Conservation (phyloP, 2,797 vertebrate genomes). For the Hirundo rustica region DNA sequence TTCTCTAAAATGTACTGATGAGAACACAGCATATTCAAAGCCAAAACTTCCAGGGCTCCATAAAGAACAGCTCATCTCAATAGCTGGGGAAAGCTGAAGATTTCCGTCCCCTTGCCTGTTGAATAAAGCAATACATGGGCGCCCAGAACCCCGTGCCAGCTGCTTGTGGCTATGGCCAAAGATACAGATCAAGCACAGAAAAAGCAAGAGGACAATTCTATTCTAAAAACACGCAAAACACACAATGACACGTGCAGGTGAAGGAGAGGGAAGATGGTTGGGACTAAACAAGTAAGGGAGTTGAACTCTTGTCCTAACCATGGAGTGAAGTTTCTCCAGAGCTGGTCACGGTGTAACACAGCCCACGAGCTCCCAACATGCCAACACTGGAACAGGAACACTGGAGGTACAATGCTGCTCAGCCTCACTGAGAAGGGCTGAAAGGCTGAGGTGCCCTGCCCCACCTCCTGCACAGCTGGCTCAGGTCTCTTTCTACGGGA, state of each 20-base stretch:
- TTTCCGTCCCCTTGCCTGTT: background rate
- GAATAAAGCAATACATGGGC: background rate
- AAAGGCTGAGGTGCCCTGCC: background rate
- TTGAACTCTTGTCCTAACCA: background rate
- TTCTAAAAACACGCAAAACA: background rate
- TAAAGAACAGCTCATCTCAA: background rate
- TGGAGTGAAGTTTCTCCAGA: background rate
- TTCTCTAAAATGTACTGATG: background rate
- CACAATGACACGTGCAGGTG: background rate
- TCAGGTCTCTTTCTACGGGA: background rate
- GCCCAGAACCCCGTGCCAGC: background rate
- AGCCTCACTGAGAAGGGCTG: background rate
- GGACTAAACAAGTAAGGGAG: background rate
- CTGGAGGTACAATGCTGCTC: background rate
- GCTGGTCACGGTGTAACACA: background rate
- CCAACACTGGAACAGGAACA: background rate
- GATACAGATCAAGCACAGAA: background rate
- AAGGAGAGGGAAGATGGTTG: background rate
- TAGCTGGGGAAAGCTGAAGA: background rate
- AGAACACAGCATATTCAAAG: background rate
- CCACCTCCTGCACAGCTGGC: background rate
- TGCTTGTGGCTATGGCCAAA: background rate
- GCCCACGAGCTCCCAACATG: background rate
- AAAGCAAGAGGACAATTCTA: background rate
- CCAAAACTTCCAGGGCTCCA: background rate